These are phyloP conservation scores for Xerus rutilus DNA, from an alignment of 2,797 vertebrate genomes.

Conservation along the genomic window DNA sequence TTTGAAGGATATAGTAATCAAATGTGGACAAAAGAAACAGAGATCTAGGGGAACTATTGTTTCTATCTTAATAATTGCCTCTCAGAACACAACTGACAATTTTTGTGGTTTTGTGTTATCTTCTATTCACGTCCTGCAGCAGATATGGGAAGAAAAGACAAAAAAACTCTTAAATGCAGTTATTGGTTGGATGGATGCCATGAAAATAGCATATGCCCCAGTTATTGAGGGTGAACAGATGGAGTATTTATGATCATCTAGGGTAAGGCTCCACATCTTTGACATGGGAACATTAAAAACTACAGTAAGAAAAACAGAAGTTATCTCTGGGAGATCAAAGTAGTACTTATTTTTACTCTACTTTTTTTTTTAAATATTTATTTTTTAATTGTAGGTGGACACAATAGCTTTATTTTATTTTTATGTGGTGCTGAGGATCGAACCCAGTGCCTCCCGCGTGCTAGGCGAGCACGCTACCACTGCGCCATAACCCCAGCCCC, in stretches of 20 bases:
- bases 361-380: too few species aligned
- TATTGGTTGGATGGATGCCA: neutral
- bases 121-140: neutral
- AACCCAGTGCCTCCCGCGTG: too few species aligned
- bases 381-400: too few species aligned
- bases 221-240: slow-evolving; percentile 40
- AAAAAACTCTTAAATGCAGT: neutral
- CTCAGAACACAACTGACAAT: neutral
- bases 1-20: slow-evolving; percentile 33
- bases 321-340: slow-evolving; percentile 43
- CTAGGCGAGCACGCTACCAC: too few species aligned
- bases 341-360: slow-evolving; percentile 46
- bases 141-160: slow-evolving; percentile 44
- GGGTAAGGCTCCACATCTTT: neutral
- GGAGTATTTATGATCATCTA: slow-evolving; percentile 6
- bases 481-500: too few species aligned
- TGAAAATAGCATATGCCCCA: neutral
- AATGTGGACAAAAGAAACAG: slow-evolving; percentile 17
- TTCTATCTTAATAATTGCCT: slow-evolving; percentile 41
- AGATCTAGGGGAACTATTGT: neutral
- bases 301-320: slow-evolving; percentile 47
- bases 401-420: too few species aligned
- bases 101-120: slow-evolving; percentile 40
- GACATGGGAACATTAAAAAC: slow-evolving; percentile 42
- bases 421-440: too few species aligned